Base-by-base conservation (phyloP, 92 coral and sea anemone genomes). In the Epizoanthus illoricatus region DNA sequence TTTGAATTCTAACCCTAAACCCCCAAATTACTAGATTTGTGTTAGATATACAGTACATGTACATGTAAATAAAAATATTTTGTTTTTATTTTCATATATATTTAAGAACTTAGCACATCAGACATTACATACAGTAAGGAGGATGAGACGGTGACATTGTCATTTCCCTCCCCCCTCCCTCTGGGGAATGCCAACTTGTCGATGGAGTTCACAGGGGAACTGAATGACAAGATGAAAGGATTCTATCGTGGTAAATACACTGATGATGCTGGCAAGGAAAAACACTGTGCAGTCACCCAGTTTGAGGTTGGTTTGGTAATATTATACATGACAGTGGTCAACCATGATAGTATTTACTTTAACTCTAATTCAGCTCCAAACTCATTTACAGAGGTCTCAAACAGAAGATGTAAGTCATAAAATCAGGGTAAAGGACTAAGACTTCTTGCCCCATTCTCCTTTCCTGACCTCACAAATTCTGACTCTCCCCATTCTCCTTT, bases 181-280 rank as follows among this genome's bases (percentile, higher is more conserved):
- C 69, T 88, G 86, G 98, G 99, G 8, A 86, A 83, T 74, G 94
- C 92, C 17, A 80, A 83, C 84, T 67, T 97, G 62, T 84, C 65
- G 18, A 17, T 97, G 83, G 95, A 94, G 82, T 97, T 91, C 69
- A 91, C 93, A 19, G 99, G 99, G 7, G 98, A 94, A 73, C 88
- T 97, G 57, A 97, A 97, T 84, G 94, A 97, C 74, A 97, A 91
- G 73, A 94, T 97, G 99, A 97, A 97, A 81, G 99, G 99, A 24
- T 97, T 97, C 68, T 97, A 97, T 86, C 92, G 98, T 67, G 92
- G 98, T 88, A 97, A 90, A 84, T 97, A 97, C 62, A 85, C 90
- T 10, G 93, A 93, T 18, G 80, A 79, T 39, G 92, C 89, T 47
- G 96, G 96, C 11, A 74, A 85, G 24, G 99, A 94, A 75, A 90